These are phyloP conservation scores for Thelaira solivaga DNA, from an alignment of 2,888 invertebrate species.

Conservation along the genomic window DNA sequence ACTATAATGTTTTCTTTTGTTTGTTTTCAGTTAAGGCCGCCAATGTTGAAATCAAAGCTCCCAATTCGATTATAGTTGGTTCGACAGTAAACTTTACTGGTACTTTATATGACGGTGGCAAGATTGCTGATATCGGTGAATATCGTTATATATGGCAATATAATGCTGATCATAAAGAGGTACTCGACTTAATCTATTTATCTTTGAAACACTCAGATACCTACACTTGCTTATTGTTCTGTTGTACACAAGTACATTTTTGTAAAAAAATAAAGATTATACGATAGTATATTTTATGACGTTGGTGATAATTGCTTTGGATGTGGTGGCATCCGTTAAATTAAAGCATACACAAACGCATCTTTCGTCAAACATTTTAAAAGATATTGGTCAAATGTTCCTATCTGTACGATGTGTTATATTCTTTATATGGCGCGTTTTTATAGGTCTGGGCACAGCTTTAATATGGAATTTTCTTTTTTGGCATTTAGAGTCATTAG, in stretches of 20 bases:
- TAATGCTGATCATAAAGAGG: slow-evolving; percentile 75
- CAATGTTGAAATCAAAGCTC: slow-evolving; percentile 79
- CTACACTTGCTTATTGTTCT: too few relatives aligned
- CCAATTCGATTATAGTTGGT: slow-evolving; percentile 85
- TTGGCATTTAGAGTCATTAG: slow-evolving; percentile 88
- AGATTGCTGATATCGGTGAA: slow-evolving; percentile 73
- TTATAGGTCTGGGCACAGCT: slow-evolving; percentile 89
- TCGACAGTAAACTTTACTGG: slow-evolving; percentile 83
- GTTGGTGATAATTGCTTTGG: slow-evolving; percentile 82
- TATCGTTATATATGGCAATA: slow-evolving; percentile 82
- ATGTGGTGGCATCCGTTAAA: slow-evolving; percentile 82
- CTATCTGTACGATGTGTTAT: slow-evolving; percentile 82
- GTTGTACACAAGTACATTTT: too few relatives aligned
- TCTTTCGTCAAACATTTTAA: slow-evolving; percentile 82
- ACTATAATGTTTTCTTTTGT: not conserved
- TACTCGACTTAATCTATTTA: slow-evolving; percentile 63
- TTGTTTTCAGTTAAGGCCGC: slow-evolving; percentile 65
- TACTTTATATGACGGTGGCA: slow-evolving; percentile 68
- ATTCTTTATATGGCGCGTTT: slow-evolving; percentile 88
- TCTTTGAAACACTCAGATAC: too few relatives aligned
- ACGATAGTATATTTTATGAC: slow-evolving; percentile 88
- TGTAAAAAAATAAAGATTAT: slow-evolving; percentile 87
- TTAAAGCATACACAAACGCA: slow-evolving; percentile 83
- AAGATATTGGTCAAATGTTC: slow-evolving; percentile 83
- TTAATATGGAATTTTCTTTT: slow-evolving; percentile 92